Percentiles rank a stretch among this genome's conserved stretches.
These are phyloP conservation scores for Etheostoma perlongum DNA, from an alignment of 2,797 vertebrate genomes.

Conservation along the genomic window DNA sequence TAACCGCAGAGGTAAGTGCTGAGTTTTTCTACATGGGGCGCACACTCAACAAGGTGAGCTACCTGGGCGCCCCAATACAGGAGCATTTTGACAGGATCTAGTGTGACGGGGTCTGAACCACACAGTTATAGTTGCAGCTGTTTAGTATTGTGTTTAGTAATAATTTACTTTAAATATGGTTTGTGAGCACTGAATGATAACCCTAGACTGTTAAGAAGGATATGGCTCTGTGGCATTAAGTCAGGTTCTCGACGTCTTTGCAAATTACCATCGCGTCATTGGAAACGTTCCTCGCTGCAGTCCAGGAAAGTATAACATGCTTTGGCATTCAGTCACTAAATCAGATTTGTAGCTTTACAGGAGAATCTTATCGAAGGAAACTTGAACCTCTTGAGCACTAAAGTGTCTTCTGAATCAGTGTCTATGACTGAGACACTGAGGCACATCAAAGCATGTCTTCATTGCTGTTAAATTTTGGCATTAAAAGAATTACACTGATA, in stretches of 20 bases:
- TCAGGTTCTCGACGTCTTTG: slow-evolving; percentile 10
- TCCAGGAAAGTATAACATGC: slow-evolving; percentile 19
- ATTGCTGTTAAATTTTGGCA: slow-evolving; percentile 19
- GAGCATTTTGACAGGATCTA: neutral
- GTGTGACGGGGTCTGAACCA: neutral
- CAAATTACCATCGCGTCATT: slow-evolving; percentile 1
- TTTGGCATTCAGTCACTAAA: slow-evolving; percentile 8
- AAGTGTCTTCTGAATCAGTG: too few species aligned
- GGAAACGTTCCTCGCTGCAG: slow-evolving; percentile 6
- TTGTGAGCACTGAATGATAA: slow-evolving; percentile 1
- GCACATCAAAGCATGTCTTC: slow-evolving; percentile 27
- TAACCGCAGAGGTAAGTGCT: too few species aligned
- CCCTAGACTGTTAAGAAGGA: neutral
- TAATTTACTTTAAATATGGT: neutral
- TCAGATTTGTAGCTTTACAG: neutral
- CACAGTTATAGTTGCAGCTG: neutral
- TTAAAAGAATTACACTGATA: slow-evolving; percentile 23
- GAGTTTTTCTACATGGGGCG: too few species aligned
- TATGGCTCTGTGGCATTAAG: neutral
- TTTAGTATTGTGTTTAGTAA: neutral
- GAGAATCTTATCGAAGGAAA: slow-evolving; percentile 16
- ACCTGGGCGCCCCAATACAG: too few species aligned
- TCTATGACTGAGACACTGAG: slow-evolving; percentile 31
- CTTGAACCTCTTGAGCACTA: neutral
- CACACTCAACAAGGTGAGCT: too few species aligned